Evolutionary conservation across 35 echinoderm and acorn worm genomes (phyloP).

Genomic region (Hemicentrotus pulcherrimus): DNA sequence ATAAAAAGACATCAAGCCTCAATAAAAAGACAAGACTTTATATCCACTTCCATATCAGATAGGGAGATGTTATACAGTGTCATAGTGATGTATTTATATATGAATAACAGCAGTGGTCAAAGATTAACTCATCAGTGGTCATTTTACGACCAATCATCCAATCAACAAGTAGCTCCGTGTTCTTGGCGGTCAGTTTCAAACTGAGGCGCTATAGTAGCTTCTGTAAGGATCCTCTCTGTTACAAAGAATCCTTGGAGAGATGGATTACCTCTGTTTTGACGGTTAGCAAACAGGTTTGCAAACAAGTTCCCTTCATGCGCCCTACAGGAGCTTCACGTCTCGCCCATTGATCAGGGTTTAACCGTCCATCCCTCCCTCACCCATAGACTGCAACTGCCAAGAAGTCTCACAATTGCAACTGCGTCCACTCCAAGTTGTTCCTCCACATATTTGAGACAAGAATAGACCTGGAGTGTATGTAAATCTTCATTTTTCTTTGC

Average conservation of each 20-base stretch:
- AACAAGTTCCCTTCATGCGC: neutral
- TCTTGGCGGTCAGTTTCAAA: neutral
- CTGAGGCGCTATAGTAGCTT: neutral
- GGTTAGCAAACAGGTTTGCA: constrained; percentile 10
- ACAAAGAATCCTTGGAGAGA: neutral
- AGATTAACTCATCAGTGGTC: neutral
- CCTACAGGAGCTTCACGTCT: neutral
- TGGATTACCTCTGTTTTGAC: neutral
- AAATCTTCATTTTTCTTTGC: neutral
- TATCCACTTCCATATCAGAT: neutral
- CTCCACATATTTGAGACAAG: neutral
- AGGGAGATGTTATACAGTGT: neutral
- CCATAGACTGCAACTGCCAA: neutral
- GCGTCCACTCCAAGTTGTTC: neutral
- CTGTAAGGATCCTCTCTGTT: neutral
- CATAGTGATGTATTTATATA: neutral
- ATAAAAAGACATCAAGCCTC: neutral
- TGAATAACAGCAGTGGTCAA: neutral
- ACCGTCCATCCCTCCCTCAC: neutral
- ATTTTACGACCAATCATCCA: neutral
- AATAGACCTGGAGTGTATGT: neutral
- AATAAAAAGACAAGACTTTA: neutral
- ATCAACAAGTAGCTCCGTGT: neutral
- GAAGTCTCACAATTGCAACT: neutral
- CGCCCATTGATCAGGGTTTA: neutral